phyloP scores from a whole-genome alignment of 2,888 invertebrate species.

The Drosophila fulvimacula region DNA sequence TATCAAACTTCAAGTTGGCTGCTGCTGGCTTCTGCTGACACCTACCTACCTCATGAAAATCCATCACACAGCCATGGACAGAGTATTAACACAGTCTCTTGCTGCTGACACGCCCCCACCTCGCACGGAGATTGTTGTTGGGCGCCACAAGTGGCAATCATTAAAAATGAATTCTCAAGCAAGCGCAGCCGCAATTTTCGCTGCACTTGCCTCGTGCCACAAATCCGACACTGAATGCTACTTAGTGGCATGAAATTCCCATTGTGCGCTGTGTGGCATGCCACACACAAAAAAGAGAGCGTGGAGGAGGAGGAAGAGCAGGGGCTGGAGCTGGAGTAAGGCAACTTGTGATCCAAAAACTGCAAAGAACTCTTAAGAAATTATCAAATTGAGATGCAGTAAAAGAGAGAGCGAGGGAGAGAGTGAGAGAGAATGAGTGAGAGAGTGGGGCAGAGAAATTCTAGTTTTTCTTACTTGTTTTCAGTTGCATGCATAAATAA shows the following conservation, averaged over 20 bases:
- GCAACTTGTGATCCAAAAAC: constrained; percentile 38
- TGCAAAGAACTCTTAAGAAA: constrained; percentile 63
- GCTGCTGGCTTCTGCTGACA: constrained; percentile 10
- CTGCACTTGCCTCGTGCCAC: constrained; percentile 25
- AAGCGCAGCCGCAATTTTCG: constrained; percentile 36
- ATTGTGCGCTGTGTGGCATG: constrained; percentile 39
- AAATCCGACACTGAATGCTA: constrained; percentile 56
- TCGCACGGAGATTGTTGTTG: neutral
- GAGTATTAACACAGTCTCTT: constrained; percentile 22
- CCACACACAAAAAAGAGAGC: constrained; percentile 10
- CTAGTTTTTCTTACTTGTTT: constrained; percentile 40
- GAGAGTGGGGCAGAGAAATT: constrained; percentile 6
- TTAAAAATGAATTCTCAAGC: constrained; percentile 57
- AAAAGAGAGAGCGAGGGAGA: constrained; percentile 2
- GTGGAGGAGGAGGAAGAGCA: constrained; percentile 2
- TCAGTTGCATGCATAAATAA: constrained; percentile 76
- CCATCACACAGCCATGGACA: constrained; percentile 17
- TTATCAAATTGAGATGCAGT: constrained; percentile 62
- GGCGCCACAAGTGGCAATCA: constrained; percentile 61
- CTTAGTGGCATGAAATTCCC: constrained; percentile 46
- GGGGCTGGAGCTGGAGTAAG: neutral
- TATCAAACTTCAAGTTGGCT: constrained; percentile 31
- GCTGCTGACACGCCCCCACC: neutral
- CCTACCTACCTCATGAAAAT: constrained; percentile 27
- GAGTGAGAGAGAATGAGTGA: constrained; percentile 9